Base-by-base conservation (phyloP, 2,113 vertebrate genomes). In the Mungos mungo region DNA sequence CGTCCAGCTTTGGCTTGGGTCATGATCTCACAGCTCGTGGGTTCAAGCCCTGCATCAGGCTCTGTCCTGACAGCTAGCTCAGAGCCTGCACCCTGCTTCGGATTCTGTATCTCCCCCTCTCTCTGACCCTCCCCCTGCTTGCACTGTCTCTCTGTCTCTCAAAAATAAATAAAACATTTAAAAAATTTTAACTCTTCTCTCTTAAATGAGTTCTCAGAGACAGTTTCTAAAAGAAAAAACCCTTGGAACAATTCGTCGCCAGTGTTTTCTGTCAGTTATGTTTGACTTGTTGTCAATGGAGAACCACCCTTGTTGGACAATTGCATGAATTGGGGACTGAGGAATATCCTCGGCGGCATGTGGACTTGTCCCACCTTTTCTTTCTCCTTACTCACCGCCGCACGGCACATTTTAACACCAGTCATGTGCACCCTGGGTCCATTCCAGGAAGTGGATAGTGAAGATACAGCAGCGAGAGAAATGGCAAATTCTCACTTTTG, bases 381-480 rank as follows among this genome's bases (percentile, higher is more conserved):
- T 45, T 72, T 21, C 52, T 77, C 65, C 63, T 65, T 86, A 38
- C 3, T 60, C 52, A 66, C 95, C 50, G 21, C 14, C 19, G 3
- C 38, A 23, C 25, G 65, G 60, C 65, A 86, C 10, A 19, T 80
- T 84, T 76, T 71, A 85, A 29, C n/a, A 50, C 21, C 91, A 54
- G 35, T 35, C 47, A 52, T 23, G 7, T n/a, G 12, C 13, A 14
- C 82, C 33, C 93, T 66, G 9, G 2, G 19, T 92, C 92, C 83
- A 87, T 35, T 93, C 69, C n/a, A 79, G 52, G 57, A 71, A 95
- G 90, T 93, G 31, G 11, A 93, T 90, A 93, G 54, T 50, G n/a
- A 80, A 88, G 60, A 35, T 63, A 29, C 2, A 54, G 9, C 29
- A 86, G 1, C 31, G 54, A 90, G 65, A 84, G 35, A 94, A 94